Conservation (phyloP, 2,888 invertebrate species). For the Drosophila greeni region DNA sequence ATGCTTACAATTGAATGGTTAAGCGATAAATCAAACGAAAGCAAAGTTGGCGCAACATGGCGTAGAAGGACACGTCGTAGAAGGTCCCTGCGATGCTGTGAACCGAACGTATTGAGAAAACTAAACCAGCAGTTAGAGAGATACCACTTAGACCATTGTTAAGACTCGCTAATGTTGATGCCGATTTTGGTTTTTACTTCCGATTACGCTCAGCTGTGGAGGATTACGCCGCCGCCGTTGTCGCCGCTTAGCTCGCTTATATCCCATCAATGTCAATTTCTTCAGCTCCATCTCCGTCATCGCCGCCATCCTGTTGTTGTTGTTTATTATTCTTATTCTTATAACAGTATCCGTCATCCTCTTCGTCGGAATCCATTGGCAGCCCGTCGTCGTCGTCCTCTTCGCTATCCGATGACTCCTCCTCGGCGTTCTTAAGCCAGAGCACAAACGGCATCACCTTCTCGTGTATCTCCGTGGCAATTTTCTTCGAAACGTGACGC, state of each 20-base stretch:
- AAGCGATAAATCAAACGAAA: constrained; percentile 29
- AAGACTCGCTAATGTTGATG: constrained; percentile 8
- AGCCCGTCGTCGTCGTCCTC: constrained; percentile 61
- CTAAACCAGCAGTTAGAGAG: constrained; percentile 6
- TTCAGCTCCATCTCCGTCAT: constrained; percentile 86
- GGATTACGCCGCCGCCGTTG: background rate
- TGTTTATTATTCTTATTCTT: constrained; percentile 1
- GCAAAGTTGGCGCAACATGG: constrained; percentile 5
- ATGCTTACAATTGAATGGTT: constrained; percentile 24
- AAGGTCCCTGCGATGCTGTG: background rate
- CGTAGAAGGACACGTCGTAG: background rate
- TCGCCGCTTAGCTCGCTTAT: constrained; percentile 78
- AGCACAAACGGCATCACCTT: constrained; percentile 95
- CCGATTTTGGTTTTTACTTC: background rate
- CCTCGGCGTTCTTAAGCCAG: constrained; percentile 98
- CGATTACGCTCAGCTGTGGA: constrained; percentile 5
- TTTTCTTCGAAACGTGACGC: constrained; percentile 95
- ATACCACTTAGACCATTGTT: background rate
- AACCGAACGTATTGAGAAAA: background rate
- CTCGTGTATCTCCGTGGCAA: constrained; percentile 93
- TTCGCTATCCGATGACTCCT: constrained; percentile 86
- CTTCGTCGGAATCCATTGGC: constrained; percentile 80
- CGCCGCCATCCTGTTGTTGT: constrained; percentile 43
- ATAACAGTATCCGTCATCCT: constrained; percentile 1
- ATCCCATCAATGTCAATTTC: constrained; percentile 97